A percentile compares a stretch with the other conserved stretches of the same genome.
phyloP scores from a whole-genome alignment of 1,140 invertebrate genomes.

The Babylonia areolata region DNA sequence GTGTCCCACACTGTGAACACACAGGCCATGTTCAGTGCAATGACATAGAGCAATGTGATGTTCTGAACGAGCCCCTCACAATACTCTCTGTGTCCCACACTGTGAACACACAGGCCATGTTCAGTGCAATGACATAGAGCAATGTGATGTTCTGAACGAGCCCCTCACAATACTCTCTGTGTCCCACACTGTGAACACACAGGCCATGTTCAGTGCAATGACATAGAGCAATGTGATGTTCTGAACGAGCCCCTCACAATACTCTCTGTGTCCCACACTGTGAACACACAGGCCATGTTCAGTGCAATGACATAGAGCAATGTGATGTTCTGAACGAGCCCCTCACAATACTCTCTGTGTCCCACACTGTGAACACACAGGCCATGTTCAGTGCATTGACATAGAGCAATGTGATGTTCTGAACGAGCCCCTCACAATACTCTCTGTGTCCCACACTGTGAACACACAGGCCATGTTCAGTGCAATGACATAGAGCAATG shows the following conservation, averaged over 20 bases:
- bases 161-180: conserved; percentile 68
- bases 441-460: conserved; percentile 45
- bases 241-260: conserved; percentile 92
- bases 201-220: conserved; percentile 82
- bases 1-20: conserved; percentile 79
- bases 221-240: conserved; percentile 78
- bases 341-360: conserved; percentile 87
- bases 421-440: conserved; percentile 80
- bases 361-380: conserved; percentile 77
- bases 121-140: conserved; percentile 79
- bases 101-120: conserved; percentile 47
- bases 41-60: conserved; percentile 71
- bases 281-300: too few relatives aligned
- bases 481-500: too few relatives aligned
- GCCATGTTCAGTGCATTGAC: background rate
- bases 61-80: conserved; percentile 84
- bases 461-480: conserved; percentile 75
- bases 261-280: conserved; percentile 83
- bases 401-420: conserved; percentile 80
- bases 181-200: conserved; percentile 46
- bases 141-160: conserved; percentile 86
- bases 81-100: background rate
- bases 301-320: background rate
- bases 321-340: conserved; percentile 88
- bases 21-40: background rate